A percentile compares a stretch with the other conserved stretches of the same genome.
Evolutionary conservation across 2,888 invertebrate genomes (phyloP).

Genomic region (Tenthredo scrophulariae): DNA sequence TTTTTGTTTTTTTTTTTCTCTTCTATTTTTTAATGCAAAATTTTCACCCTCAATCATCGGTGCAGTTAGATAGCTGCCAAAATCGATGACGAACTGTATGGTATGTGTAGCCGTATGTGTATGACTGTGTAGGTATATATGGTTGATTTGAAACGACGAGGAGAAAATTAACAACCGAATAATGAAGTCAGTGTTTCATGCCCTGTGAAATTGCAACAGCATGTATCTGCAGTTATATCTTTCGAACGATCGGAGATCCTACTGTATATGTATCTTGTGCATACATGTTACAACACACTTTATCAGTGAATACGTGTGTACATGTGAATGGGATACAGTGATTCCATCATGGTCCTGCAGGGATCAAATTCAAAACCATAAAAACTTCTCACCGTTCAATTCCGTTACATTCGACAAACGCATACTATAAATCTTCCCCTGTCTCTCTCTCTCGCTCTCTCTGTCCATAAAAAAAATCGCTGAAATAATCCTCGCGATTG

Average conservation of each 20-base stretch:
- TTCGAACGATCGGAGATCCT: not conserved
- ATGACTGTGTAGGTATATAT: not conserved
- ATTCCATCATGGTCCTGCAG: constrained; percentile 7
- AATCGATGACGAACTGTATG: not conserved
- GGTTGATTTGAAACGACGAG: constrained; percentile 35
- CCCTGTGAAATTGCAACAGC: constrained; percentile 74
- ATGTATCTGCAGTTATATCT: constrained; percentile 1
- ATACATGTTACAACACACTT: not conserved
- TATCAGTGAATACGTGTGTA: not conserved
- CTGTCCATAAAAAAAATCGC: not conserved
- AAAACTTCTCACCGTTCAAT: constrained; percentile 58
- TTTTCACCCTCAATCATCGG: not conserved
- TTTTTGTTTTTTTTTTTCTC: not conserved
- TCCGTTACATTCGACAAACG: constrained; percentile 9
- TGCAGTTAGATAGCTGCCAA: not conserved
- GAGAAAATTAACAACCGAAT: constrained; percentile 76
- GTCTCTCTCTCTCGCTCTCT: too few relatives aligned
- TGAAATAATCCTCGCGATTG: not conserved
- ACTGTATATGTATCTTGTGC: not conserved
- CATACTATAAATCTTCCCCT: not conserved
- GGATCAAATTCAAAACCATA: constrained; percentile 56
- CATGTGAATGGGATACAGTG: constrained; percentile 20
- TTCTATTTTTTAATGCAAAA: not conserved
- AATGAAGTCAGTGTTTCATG: constrained; percentile 78
- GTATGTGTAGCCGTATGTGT: not conserved